Evolutionary conservation across 1,140 invertebrate genomes (phyloP).

Genomic region (Lepidurus packardi): DNA sequence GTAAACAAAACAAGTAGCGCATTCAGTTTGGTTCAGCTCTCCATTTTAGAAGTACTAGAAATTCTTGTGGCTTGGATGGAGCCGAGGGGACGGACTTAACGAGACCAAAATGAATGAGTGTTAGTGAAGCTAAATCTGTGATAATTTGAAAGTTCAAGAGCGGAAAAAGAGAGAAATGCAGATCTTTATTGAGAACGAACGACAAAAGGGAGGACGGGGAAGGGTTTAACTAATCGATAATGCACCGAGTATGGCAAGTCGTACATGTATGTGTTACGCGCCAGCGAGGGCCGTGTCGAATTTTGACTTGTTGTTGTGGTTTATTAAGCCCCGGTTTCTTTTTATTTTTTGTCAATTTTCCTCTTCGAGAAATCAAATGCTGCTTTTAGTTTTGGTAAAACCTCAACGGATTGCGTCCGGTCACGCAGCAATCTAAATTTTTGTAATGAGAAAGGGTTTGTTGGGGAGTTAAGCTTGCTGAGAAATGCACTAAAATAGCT

Average conservation of each 20-base stretch:
- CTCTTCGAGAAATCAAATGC: too few relatives aligned
- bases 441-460: too few relatives aligned
- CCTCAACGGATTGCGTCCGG: too few relatives aligned
- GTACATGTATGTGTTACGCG: neutral
- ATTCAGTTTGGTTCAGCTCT: neutral
- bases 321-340: too few relatives aligned
- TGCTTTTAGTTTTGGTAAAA: too few relatives aligned
- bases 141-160: neutral
- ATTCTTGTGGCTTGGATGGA: neutral
- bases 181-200: neutral
- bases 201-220: neutral
- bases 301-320: too few relatives aligned
- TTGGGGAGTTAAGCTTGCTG: too few relatives aligned
- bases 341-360: too few relatives aligned
- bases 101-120: too few relatives aligned
- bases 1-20: neutral
- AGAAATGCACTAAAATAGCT: too few relatives aligned
- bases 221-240: conserved; percentile 3
- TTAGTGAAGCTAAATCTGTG: too few relatives aligned
- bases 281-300: neutral
- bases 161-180: neutral
- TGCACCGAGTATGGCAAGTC: neutral
- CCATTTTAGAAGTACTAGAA: neutral
- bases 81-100: neutral
- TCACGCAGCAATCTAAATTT: too few relatives aligned